Base-by-base conservation (phyloP, 2,113 vertebrate species). In the Aleadryas rufinucha region DNA sequence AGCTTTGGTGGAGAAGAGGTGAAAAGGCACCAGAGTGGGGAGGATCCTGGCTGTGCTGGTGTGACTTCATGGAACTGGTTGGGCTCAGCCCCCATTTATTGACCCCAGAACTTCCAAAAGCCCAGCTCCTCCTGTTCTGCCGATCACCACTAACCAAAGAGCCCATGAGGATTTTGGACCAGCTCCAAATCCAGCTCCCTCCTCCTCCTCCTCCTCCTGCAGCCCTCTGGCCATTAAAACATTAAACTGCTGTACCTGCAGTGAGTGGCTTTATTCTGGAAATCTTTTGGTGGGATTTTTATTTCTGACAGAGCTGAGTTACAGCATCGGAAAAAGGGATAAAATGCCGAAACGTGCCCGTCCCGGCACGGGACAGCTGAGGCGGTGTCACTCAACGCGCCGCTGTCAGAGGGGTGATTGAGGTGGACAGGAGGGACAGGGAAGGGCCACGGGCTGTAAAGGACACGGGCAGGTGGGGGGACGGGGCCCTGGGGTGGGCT, bases 381-480 rank as follows among this genome's bases (percentile, higher is more conserved):
- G 88, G 98, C 97, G 93, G 98, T 98, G 98, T 99, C 98, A 99
- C 98, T 98, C 98, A 98, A 98, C 94, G 93, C 97, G 96, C 97
- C 90, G 89, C 98, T 99, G 99, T 99, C 99, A 99, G 85, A 65
- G 84, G 69, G 76, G 97, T 99, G 99, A 99, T 99, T 99, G 99
- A 99, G 99, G 98, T 97, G 98, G 98, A 99, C 99, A 99, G 99
- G 96, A 99, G 99, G 99, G 97, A 85, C n/a, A 26, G 97, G 98
- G 98, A 97, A 98, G 96, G 98, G 98, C 98, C 98, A 85, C 75
- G 50, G 98, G 97, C 98, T 97, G 92, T 99, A 99, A 99, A 99
- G 98, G 99, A 99, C 99, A 98, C 95, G 90, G 97, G 99, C 99
- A 99, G 99, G 98, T 99, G 99, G 98, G 96, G 98, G 97, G 97